Conservation (phyloP, 2,113 vertebrate genomes). For the Hystrix brachyura region DNA sequence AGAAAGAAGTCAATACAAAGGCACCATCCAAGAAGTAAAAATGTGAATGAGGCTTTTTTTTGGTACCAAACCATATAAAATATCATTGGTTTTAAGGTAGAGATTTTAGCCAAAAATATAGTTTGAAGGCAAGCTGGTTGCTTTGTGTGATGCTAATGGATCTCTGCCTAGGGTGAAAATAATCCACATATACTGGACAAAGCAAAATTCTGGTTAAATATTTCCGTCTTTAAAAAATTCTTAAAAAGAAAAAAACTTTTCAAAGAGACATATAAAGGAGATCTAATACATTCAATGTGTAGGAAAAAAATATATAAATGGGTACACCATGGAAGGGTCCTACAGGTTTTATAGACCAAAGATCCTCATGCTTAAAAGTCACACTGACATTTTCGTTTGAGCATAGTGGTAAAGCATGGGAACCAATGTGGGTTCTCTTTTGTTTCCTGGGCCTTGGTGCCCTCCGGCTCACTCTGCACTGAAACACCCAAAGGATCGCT, state of each 20-base stretch:
- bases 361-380: constrained; percentile 26
- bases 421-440: not conserved
- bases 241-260: constrained; percentile 13
- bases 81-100: constrained; percentile 47
- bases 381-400: constrained; percentile 26
- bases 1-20: not conserved
- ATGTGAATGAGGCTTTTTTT: not conserved
- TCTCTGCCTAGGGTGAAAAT: constrained; percentile 55
- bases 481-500: not conserved
- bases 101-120: constrained; percentile 61
- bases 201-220: constrained; percentile 66
- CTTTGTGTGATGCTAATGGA: constrained; percentile 62
- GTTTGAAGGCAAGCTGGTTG: constrained; percentile 40
- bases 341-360: not conserved
- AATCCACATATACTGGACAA: constrained; percentile 59
- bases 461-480: not conserved
- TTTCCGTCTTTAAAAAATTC: constrained; percentile 38
- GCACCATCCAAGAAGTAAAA: not conserved
- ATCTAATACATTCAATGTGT: not conserved
- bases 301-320: not conserved
- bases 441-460: constrained; percentile 30
- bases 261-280: not conserved
- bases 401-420: not conserved
- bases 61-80: constrained; percentile 53
- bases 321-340: constrained; percentile 10